phyloP scores from a whole-genome alignment of 1,140 invertebrate genomes.

The Atta cephalotes region DNA sequence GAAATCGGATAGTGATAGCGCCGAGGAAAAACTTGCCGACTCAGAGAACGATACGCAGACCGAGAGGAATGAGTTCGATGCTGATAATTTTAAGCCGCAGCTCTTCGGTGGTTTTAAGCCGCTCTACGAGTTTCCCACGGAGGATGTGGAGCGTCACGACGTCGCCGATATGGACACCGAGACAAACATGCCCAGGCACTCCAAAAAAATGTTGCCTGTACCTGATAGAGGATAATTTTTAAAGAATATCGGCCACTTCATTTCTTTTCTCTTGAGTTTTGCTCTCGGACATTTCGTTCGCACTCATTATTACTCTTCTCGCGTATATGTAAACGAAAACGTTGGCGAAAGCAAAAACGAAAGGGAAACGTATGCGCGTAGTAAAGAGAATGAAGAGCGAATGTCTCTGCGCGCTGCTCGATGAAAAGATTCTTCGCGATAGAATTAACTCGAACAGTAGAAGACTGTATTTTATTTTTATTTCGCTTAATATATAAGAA shows the following conservation, averaged over 20 bases:
- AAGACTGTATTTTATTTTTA: constrained; percentile 46
- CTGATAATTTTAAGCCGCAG: constrained; percentile 90
- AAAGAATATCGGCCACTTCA: not conserved
- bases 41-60: constrained; percentile 78
- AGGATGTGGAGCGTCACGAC: constrained; percentile 67
- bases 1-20: constrained; percentile 71
- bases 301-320: constrained; percentile 26
- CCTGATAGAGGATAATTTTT: constrained; percentile 54
- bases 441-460: constrained; percentile 10
- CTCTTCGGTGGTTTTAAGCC: constrained; percentile 90
- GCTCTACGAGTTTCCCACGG: constrained; percentile 86
- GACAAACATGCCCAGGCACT: not conserved
- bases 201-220: not conserved
- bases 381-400: constrained; percentile 1
- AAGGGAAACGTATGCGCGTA: not conserved
- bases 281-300: constrained; percentile 28
- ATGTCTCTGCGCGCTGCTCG: constrained; percentile 24
- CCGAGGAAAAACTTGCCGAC: constrained; percentile 56
- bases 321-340: constrained; percentile 40
- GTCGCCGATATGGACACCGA: constrained; percentile 1
- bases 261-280: constrained; percentile 38
- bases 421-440: constrained; percentile 20
- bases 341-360: constrained; percentile 14
- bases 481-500: constrained; percentile 22
- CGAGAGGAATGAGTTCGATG: constrained; percentile 86